Base-by-base conservation (phyloP, 2,888 invertebrate genomes). In the Hyppa rectilinea region DNA sequence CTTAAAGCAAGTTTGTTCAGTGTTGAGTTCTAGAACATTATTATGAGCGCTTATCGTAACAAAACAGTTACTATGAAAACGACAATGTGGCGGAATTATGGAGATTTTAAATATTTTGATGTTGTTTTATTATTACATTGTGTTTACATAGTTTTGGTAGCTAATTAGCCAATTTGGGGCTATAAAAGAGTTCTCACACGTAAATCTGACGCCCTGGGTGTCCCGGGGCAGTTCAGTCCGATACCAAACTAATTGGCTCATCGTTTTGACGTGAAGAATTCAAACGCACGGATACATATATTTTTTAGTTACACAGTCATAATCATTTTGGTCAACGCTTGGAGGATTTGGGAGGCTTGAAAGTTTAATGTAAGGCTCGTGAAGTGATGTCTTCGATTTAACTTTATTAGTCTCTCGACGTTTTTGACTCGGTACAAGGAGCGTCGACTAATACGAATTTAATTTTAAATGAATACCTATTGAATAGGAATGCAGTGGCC, bases 1-100 rank as follows among this genome's bases (percentile, higher is more conserved):
- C 68, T 70, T 61, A 52, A 67, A 68, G 59, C 63, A 71, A 82
- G 83, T 78, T 83, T 75, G 70, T 83, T 53, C 64, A 72, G 68
- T 61, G 77, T 76, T 53, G 50, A 72, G 68, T 66, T 73, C 59
- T 75, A 78, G 71, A 75, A 72, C 38, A 72, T 71, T 81, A 81
- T 69, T 80, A 77, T 61, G 55, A 62, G 53, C 47, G 55, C 65
- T 77, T 71, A 68, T 71, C 81, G 60, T 77, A 80, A 71, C 81
- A 81, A 62, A 40, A 68, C 63, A 63, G 76, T 40, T 52, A 65
- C 47, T 68, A 53, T 58, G 26, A 45, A 58, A 59, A 49, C 50
- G 47, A 52, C 45, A 67, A 63, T 60, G 49, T 75, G 58, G 52
- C 2, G 38, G 43, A 58, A 61, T 52, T 23, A 79, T 34, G 40